phyloP scores from a whole-genome alignment of 2,113 vertebrate species.

The Neodon shergylaensis region DNA sequence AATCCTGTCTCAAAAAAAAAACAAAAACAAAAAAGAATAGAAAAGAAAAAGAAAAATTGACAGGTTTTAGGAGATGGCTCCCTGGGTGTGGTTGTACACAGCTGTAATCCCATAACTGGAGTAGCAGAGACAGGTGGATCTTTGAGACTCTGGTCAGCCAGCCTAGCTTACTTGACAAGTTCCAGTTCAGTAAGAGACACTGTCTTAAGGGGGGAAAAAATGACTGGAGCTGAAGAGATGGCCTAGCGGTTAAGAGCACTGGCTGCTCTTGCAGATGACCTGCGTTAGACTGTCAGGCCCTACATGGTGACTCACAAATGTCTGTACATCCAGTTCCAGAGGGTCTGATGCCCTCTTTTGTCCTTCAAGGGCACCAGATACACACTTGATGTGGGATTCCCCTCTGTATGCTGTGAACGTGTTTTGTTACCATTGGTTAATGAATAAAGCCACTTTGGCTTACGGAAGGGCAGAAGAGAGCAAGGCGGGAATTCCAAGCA shows the following conservation, averaged over 20 bases:
- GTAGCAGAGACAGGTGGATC: not conserved
- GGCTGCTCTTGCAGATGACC: not conserved
- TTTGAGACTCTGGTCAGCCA: not conserved
- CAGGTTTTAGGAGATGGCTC: not conserved
- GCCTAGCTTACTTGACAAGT: not conserved
- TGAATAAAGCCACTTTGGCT: no score
- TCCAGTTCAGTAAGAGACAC: not conserved
- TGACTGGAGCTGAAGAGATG: not conserved
- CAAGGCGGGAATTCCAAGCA: no score
- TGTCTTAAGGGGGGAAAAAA: not conserved
- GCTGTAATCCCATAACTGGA: not conserved
- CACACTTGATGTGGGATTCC: not conserved
- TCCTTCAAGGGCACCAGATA: not conserved
- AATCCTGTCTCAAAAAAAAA: not conserved
- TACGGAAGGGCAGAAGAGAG: no score
- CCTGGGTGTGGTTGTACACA: not conserved
- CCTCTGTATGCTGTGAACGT: no score
- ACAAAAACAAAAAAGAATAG: not conserved
- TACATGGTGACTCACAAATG: not conserved
- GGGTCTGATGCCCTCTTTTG: not conserved
- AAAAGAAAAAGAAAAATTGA: not conserved
- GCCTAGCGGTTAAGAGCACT: no score
- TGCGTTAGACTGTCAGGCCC: not conserved
- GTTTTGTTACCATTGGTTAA: no score
- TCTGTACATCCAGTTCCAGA: not conserved